Evolutionary conservation across 2,888 invertebrate species (phyloP).

Genomic region (Philonicus albiceps): DNA sequence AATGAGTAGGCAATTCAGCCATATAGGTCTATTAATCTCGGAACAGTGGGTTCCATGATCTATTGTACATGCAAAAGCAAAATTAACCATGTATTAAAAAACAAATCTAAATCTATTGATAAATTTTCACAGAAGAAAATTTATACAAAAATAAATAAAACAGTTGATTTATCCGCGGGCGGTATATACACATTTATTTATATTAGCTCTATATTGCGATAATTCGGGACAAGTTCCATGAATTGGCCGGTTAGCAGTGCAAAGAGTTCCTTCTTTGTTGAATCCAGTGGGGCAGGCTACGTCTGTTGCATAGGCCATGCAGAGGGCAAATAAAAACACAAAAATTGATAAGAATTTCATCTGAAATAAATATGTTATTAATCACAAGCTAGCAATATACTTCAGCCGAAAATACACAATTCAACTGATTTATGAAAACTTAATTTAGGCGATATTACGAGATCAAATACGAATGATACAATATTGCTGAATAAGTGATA

Average conservation of each 20-base stretch:
- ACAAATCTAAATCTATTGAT: too few relatives aligned
- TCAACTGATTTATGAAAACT: background rate
- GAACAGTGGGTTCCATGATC: too few relatives aligned
- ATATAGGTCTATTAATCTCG: too few relatives aligned
- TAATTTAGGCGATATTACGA: background rate
- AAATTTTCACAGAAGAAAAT: too few relatives aligned
- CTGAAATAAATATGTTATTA: background rate
- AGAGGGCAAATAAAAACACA: conserved; percentile 52
- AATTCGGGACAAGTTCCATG: conserved; percentile 56
- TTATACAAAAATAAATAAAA: background rate
- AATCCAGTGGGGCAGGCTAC: conserved; percentile 53
- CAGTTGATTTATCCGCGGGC: background rate
- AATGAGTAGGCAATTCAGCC: too few relatives aligned
- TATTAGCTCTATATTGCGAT: conserved; percentile 53
- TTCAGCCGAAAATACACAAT: background rate
- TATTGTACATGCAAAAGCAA: too few relatives aligned
- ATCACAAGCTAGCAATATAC: background rate
- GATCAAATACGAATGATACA: background rate
- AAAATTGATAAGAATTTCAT: conserved; percentile 57
- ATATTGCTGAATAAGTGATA: too few relatives aligned
- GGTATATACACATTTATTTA: conserved; percentile 56
- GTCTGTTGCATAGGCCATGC: conserved; percentile 54
- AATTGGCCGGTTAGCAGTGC: conserved; percentile 55
- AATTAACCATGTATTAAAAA: too few relatives aligned
- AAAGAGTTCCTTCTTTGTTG: conserved; percentile 49